Conservation (phyloP, 2,888 invertebrate genomes). For the Drosophila rellima region DNA sequence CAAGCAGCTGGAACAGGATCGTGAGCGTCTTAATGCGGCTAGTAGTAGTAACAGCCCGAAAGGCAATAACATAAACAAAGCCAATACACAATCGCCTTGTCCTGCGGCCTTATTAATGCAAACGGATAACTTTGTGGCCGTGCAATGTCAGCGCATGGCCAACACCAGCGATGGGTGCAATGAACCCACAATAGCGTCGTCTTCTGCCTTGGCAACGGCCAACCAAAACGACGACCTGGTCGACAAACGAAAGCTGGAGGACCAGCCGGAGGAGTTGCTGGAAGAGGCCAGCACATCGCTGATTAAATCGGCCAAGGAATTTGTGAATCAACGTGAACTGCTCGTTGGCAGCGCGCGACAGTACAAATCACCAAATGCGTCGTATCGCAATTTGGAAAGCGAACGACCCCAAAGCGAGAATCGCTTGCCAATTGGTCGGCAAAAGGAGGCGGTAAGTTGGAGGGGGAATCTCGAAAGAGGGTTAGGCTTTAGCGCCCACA, state of each 20-base stretch:
- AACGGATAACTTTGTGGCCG: slow-evolving; percentile 41
- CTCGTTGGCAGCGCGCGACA: slow-evolving; percentile 67
- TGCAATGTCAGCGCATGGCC: slow-evolving; percentile 62
- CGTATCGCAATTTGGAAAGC: slow-evolving; percentile 59
- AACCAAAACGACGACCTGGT: slow-evolving; percentile 52
- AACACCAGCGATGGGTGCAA: slow-evolving; percentile 49
- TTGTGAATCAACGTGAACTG: slow-evolving; percentile 76
- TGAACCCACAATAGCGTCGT: slow-evolving; percentile 51
- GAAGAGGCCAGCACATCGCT: slow-evolving; percentile 22
- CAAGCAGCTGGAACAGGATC: slow-evolving; percentile 65
- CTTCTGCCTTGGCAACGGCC: slow-evolving; percentile 69
- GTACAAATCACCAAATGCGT: slow-evolving; percentile 74
- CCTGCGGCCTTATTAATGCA: slow-evolving; percentile 65
- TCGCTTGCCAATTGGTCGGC: slow-evolving; percentile 67
- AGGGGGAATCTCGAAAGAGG: slow-evolving; percentile 7
- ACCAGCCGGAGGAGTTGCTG: slow-evolving; percentile 1
- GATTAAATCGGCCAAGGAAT: slow-evolving; percentile 73
- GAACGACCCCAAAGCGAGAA: slow-evolving; percentile 77
- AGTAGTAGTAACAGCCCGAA: neutral
- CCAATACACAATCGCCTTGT: slow-evolving; percentile 40
- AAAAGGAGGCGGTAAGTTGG: slow-evolving; percentile 56
- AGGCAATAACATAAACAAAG: slow-evolving; percentile 15
- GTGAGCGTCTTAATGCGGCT: slow-evolving; percentile 49
- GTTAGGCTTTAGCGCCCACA: slow-evolving; percentile 30
- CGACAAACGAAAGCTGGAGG: slow-evolving; percentile 37